Evolutionary conservation across 2,797 vertebrate genomes (phyloP).

Genomic region (Enteromius mattozi): DNA sequence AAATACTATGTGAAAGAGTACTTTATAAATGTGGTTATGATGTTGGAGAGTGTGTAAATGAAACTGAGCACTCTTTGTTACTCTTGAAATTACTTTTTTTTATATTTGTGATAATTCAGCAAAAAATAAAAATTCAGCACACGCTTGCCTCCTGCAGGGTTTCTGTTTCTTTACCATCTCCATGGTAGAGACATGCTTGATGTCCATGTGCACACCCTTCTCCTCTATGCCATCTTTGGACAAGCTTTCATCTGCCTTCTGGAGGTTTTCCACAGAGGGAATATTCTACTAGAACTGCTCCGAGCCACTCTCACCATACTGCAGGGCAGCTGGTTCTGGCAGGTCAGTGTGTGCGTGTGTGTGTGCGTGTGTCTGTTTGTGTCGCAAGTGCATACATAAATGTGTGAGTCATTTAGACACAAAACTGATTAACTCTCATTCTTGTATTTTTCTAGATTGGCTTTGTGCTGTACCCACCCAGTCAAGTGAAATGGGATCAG

Average conservation of each 20-base stretch:
- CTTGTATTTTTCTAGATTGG: slow-evolving; percentile 82
- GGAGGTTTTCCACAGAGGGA: slow-evolving; percentile 87
- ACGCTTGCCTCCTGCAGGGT: slow-evolving; percentile 75
- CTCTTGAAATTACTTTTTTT: background rate
- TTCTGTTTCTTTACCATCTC: slow-evolving; percentile 92
- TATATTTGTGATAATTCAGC: background rate
- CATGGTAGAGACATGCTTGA: slow-evolving; percentile 90
- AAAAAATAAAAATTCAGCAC: background rate
- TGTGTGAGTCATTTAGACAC: background rate
- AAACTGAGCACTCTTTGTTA: background rate
- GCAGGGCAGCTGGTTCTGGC: slow-evolving; percentile 97
- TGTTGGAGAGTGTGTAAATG: background rate
- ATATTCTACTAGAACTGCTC: slow-evolving; percentile 89
- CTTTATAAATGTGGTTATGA: background rate
- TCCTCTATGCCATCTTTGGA: slow-evolving; percentile 83
- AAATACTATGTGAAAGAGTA: background rate
- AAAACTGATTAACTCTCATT: slow-evolving; percentile 42
- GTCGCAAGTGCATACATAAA: background rate
- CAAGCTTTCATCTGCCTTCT: slow-evolving; percentile 80
- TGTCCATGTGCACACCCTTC: slow-evolving; percentile 87
- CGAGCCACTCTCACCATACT: slow-evolving; percentile 84
- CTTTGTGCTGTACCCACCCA: slow-evolving; percentile 91
- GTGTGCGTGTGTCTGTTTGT: background rate
- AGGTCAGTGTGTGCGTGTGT: slow-evolving; percentile 76
- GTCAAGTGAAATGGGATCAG: slow-evolving; percentile 86